These are phyloP conservation scores for Lynx canadensis DNA, from an alignment of 2,113 vertebrate genomes.

Conservation along the genomic window DNA sequence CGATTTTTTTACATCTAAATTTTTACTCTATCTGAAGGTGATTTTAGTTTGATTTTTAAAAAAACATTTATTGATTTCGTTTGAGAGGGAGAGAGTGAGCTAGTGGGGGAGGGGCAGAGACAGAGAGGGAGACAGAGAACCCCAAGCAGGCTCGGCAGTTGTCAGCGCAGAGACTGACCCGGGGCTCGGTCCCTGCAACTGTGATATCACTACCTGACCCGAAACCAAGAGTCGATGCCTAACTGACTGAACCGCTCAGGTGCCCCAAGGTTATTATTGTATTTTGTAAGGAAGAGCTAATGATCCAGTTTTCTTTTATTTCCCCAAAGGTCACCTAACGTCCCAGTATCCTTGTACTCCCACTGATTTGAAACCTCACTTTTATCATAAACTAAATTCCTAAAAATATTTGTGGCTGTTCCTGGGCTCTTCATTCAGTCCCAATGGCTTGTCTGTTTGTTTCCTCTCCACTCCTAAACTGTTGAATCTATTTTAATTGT, in stretches of 20 bases:
- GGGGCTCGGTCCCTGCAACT: too few relatives aligned
- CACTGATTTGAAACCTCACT: background rate
- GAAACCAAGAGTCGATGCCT: too few relatives aligned
- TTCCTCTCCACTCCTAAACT: background rate
- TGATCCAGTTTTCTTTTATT: background rate
- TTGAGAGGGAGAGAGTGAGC: too few relatives aligned
- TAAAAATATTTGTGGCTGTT: background rate
- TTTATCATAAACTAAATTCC: background rate
- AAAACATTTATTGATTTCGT: too few relatives aligned
- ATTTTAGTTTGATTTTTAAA: background rate
- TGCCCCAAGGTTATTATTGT: background rate
- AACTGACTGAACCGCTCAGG: too few relatives aligned
- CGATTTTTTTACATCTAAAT: background rate
- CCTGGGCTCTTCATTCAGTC: background rate
- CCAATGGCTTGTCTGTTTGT: background rate
- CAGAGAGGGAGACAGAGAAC: too few relatives aligned
- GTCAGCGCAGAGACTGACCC: too few relatives aligned
- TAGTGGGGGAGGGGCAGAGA: too few relatives aligned
- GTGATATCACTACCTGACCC: too few relatives aligned
- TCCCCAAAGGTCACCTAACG: background rate
- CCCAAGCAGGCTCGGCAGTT: too few relatives aligned
- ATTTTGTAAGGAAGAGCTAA: background rate
- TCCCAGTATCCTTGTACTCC: background rate
- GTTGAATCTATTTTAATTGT: background rate
- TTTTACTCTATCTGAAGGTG: background rate